Evolutionary conservation across 2,888 invertebrate species (phyloP).

Genomic region (Lochmaea crataegi): DNA sequence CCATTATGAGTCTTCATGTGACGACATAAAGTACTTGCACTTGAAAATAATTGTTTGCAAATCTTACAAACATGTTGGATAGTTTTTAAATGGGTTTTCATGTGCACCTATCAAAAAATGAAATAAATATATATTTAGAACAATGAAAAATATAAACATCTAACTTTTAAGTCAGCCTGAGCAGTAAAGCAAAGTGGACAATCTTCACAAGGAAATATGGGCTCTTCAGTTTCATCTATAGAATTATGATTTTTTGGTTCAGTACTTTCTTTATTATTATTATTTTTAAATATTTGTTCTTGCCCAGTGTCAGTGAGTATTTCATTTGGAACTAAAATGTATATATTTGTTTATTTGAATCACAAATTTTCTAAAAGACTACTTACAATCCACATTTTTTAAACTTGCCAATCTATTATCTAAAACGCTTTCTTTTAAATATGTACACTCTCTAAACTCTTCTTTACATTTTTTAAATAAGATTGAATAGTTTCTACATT

Average conservation of each 20-base stretch:
- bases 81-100: conserved; percentile 56
- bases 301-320: conserved; percentile 33
- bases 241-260: conserved; percentile 44
- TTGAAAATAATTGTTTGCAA: conserved; percentile 64
- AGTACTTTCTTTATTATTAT: conserved; percentile 27
- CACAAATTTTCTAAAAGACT: background rate
- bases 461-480: conserved; percentile 14
- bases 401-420: conserved; percentile 1
- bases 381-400: conserved; percentile 14
- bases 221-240: conserved; percentile 62
- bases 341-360: background rate
- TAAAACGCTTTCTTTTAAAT: background rate
- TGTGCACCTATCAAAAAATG: conserved; percentile 36
- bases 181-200: conserved; percentile 62
- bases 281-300: conserved; percentile 23
- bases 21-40: conserved; percentile 63
- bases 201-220: conserved; percentile 62
- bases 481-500: conserved; percentile 18
- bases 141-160: background rate
- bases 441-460: conserved; percentile 11
- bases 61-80: conserved; percentile 58
- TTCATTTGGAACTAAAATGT: conserved; percentile 27
- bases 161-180: conserved; percentile 60
- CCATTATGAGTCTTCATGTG: conserved; percentile 61
- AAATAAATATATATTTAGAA: background rate